A percentile compares a stretch with the other conserved stretches of the same genome.
Evolutionary conservation across 2,888 invertebrate genomes (phyloP).

Genomic region (Caenorhabditis sp.): DNA sequence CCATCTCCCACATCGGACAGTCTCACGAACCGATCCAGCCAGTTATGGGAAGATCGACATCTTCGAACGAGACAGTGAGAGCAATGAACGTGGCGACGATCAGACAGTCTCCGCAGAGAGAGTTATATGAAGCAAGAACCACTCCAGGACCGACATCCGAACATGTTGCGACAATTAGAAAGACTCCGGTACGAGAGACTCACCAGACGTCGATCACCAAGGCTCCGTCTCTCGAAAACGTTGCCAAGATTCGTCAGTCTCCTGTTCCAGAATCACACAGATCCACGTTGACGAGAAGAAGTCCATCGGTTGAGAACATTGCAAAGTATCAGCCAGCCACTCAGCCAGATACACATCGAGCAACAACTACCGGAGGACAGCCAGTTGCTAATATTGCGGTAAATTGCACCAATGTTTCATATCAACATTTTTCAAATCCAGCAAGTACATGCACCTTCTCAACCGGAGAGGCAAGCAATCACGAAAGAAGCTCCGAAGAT

Average conservation of each 20-base stretch:
- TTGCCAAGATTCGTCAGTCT: slow-evolving; percentile 66
- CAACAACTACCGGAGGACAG: slow-evolving; percentile 54
- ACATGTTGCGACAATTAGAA: slow-evolving; percentile 68
- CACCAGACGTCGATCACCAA: slow-evolving; percentile 60
- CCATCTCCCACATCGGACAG: slow-evolving; percentile 59
- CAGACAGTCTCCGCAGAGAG: slow-evolving; percentile 69
- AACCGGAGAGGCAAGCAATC: slow-evolving; percentile 54
- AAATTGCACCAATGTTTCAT: neutral
- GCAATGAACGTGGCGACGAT: slow-evolving; percentile 69
- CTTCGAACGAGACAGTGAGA: slow-evolving; percentile 60
- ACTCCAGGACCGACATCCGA: slow-evolving; percentile 63
- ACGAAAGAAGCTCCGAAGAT: slow-evolving; percentile 59
- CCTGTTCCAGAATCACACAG: slow-evolving; percentile 65
- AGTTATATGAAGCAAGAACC: slow-evolving; percentile 60
- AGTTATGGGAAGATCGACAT: slow-evolving; percentile 57
- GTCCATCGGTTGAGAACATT: slow-evolving; percentile 67
- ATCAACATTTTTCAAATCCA: slow-evolving; percentile 41
- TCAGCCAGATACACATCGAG: slow-evolving; percentile 60
- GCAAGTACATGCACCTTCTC: slow-evolving; percentile 63
- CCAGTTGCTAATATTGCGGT: slow-evolving; percentile 70
- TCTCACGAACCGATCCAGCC: slow-evolving; percentile 67
- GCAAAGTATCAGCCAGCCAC: slow-evolving; percentile 61
- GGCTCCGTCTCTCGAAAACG: slow-evolving; percentile 64
- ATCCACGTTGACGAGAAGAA: slow-evolving; percentile 65
- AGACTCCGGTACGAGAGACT: slow-evolving; percentile 66